A percentile compares a stretch with the other conserved stretches of the same genome.
These are phyloP conservation scores for Poecilia picta DNA, from an alignment of 2,797 vertebrate genomes.

Conservation along the genomic window DNA sequence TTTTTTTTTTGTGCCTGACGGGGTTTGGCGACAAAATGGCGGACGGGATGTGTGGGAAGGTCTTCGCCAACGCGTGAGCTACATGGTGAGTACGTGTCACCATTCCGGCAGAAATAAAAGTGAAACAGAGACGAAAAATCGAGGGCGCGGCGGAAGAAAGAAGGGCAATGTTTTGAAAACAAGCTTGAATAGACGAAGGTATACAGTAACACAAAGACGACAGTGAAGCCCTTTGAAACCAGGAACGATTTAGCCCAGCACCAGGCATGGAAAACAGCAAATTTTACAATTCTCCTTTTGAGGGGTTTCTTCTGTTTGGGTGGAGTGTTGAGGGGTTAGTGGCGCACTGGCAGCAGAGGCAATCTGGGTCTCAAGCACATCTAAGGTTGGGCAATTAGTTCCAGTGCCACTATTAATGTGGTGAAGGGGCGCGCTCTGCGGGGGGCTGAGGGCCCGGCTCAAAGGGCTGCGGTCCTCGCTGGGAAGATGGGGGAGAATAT, in stretches of 20 bases:
- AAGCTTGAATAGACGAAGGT: slow-evolving; percentile 62
- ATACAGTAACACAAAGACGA: slow-evolving; percentile 69
- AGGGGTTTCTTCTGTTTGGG: slow-evolving; percentile 67
- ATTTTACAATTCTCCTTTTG: slow-evolving; percentile 71
- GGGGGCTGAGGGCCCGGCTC: slow-evolving; percentile 77
- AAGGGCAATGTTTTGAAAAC: slow-evolving; percentile 66
- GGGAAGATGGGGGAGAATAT: slow-evolving; percentile 52
- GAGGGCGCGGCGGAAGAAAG: slow-evolving; percentile 35
- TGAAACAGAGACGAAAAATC: slow-evolving; percentile 47
- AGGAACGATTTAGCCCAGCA: slow-evolving; percentile 48
- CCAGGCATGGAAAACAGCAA: slow-evolving; percentile 58
- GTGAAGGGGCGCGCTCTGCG: slow-evolving; percentile 76
- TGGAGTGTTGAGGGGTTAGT: slow-evolving; percentile 69
- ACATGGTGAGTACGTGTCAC: slow-evolving; percentile 56
- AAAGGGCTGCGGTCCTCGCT: slow-evolving; percentile 72
- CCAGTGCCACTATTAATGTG: slow-evolving; percentile 82
- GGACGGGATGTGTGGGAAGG: slow-evolving; percentile 59
- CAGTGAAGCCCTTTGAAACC: slow-evolving; percentile 53
- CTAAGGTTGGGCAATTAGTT: slow-evolving; percentile 83
- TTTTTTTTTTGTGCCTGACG: slow-evolving; percentile 20
- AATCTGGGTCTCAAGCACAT: slow-evolving; percentile 79
- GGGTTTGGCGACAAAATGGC: slow-evolving; percentile 68
- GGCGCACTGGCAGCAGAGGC: slow-evolving; percentile 68
- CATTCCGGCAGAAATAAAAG: slow-evolving; percentile 48
- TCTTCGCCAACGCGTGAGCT: slow-evolving; percentile 45